Base-by-base conservation (phyloP, 1,140 invertebrate genomes). In the Hydropsyche tenuis region DNA sequence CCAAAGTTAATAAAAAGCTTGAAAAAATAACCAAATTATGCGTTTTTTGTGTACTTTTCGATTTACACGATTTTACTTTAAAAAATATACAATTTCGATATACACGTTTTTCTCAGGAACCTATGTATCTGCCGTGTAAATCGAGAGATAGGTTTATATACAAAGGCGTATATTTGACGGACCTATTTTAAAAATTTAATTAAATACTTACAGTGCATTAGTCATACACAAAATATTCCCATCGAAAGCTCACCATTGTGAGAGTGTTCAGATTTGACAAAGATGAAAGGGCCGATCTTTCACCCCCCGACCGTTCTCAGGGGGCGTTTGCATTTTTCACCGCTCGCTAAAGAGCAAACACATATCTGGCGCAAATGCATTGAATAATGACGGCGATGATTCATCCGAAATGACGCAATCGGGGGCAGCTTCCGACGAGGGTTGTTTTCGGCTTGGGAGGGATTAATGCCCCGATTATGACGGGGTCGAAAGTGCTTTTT, bases 341-440 rank as follows among this genome's bases (percentile, higher is more conserved):
- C 43, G 18, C 9, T 37, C 43, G 43, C 45, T 37, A 69, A 69
- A 69, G 46, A 51, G 66, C 66, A 69, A 69, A 69, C 66, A 69
- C 42, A 25, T 37, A 37, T 37, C 12, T 30, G 27, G 16, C 16
- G 43, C 45, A 51, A 69, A 69, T 48, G 20, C 30, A 43, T 66
- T 45, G 66, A 51, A 51, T 48, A 68, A 68, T 68, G 64, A 64
- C 30, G n/a, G n/a, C n/a, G 63, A 69, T 69, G 66, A 69, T 69
- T 69, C 66, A 69, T 69, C 66, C 43, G 42, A 16, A 23, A 51
- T 51, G 66, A 48, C 66, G 66, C 45, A 66, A 51, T 23, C 9
- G 22, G 5, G 30, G 30, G 45, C 43, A 43, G 66, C 45, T 48
- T 69, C 23, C 20, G 30, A 9, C 22, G 14, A 69, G 66, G 46